Conservation (phyloP, 2,797 vertebrate genomes). For the Cirrhinus molitorella region DNA sequence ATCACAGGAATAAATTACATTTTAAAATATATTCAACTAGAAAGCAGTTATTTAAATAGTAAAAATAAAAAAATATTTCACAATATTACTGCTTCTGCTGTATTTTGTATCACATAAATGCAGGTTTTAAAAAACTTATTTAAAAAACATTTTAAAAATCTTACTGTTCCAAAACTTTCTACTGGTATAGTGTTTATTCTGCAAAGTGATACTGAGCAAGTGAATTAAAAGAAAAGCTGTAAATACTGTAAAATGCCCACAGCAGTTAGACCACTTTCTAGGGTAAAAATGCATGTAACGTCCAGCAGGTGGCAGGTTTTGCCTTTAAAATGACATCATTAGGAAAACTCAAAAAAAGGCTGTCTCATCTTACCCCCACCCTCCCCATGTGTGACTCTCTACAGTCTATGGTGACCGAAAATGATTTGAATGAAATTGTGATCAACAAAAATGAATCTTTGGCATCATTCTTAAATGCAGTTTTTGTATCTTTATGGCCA, state of each 20-base stretch:
- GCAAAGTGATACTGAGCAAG: background rate
- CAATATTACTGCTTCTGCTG: too few relatives aligned
- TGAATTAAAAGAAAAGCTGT: background rate
- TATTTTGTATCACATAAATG: too few relatives aligned
- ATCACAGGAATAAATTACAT: too few relatives aligned
- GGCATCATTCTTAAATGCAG: background rate
- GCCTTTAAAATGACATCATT: slow-evolving; percentile 46
- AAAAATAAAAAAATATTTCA: too few relatives aligned
- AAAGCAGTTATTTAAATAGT: too few relatives aligned
- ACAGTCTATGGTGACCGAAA: too few relatives aligned
- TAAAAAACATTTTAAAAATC: too few relatives aligned
- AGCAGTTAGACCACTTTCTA: background rate
- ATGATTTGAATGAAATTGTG: background rate
- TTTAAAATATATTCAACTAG: too few relatives aligned
- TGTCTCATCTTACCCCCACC: background rate
- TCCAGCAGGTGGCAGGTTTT: slow-evolving; percentile 74
- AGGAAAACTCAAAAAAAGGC: background rate
- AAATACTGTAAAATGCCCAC: background rate
- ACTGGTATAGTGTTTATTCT: too few relatives aligned
- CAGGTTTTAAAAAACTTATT: too few relatives aligned
- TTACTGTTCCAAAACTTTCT: too few relatives aligned
- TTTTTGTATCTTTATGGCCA: background rate
- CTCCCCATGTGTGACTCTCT: background rate
- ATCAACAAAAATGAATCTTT: background rate
- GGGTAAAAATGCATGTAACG: slow-evolving; percentile 19